Evolutionary conservation across 92 coral and sea anemone genomes (phyloP), one percentile per base, ranked within the genome.

Genomic region (Epizoanthus stellaris): DNA sequence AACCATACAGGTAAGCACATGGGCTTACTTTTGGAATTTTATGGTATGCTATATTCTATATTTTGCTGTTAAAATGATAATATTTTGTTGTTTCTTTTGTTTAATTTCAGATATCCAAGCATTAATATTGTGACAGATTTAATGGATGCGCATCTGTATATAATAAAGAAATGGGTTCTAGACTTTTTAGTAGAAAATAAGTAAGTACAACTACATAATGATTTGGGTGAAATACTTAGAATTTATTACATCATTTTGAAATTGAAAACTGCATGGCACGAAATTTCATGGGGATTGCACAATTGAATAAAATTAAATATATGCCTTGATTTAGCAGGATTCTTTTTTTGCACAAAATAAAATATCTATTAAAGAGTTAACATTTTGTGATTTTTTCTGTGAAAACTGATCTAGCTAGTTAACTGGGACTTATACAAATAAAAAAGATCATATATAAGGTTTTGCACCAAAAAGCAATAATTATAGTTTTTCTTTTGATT

Each of bases 111-210:
- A 86, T 96, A 94, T 85, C 98, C 98, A 40, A 92, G 91, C 58
- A 91, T 96, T 1, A 92, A 96, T 82, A 92, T 96, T 69, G 95
- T 94, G 49, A 94, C 92, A 62, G 91, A 91, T 88, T 77, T 96
- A 54, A 90, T 92, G 87, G 98, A 96, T 87, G 97, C 93, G 21
- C 98, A 96, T 82, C 80, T 96, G 72, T 96, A 96, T 70, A 89
- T 96, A 52, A 87, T 96, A 61, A 96, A 96, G 86, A 96, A 94
- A 80, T 96, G 98, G 98, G 90, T 94, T 13, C 64, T 96, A 75
- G 98, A 96, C 54, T 96, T 91, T 82, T 84, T 96, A 61, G 88
- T 86, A 25, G 94, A 91, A 85, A 96, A 92, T 86, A 96, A 88
- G 98, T 96, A 87, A 77, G 95, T 82, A n/a, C 67, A 25, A 77